Evolutionary conservation across 1,140 invertebrate species (phyloP).

Genomic region (Papilio xuthus): DNA sequence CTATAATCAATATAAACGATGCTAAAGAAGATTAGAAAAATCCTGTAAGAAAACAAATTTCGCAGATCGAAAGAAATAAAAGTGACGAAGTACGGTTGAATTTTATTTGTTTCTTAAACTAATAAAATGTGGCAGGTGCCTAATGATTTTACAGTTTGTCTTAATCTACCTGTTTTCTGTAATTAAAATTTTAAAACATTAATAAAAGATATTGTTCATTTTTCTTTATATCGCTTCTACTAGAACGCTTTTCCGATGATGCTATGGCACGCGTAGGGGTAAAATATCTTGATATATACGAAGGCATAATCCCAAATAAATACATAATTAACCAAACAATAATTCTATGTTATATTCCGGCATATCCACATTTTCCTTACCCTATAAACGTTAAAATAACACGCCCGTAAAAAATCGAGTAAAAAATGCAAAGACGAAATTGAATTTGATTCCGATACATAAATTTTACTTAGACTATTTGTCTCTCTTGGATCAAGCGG

Average conservation of each 20-base stretch:
- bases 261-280: too few relatives aligned
- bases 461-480: slow-evolving; percentile 80
- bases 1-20: slow-evolving; percentile 82
- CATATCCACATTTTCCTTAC: slow-evolving; percentile 58
- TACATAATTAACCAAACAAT: neutral
- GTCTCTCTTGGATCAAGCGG: slow-evolving; percentile 74
- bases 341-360: slow-evolving; percentile 26
- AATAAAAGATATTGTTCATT: too few relatives aligned
- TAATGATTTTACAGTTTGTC: neutral
- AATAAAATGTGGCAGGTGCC: neutral
- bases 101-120: slow-evolving; percentile 30
- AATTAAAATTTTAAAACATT: too few relatives aligned
- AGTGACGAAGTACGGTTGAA: slow-evolving; percentile 49
- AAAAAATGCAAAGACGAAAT: slow-evolving; percentile 79
- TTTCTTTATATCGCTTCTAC: neutral
- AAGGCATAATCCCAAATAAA: too few relatives aligned
- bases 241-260: neutral
- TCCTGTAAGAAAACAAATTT: slow-evolving; percentile 79
- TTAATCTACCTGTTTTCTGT: too few relatives aligned
- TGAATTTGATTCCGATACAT: slow-evolving; percentile 81
- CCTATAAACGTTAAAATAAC: slow-evolving; percentile 56
- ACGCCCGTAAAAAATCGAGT: slow-evolving; percentile 70
- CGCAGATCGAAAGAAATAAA: slow-evolving; percentile 62
- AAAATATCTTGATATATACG: too few relatives aligned
- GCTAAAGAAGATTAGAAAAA: slow-evolving; percentile 80